Percentiles rank a stretch among this genome's conserved stretches.
phyloP scores from a whole-genome alignment of 2,113 vertebrate genomes.

The Tricholaema leucomelas region DNA sequence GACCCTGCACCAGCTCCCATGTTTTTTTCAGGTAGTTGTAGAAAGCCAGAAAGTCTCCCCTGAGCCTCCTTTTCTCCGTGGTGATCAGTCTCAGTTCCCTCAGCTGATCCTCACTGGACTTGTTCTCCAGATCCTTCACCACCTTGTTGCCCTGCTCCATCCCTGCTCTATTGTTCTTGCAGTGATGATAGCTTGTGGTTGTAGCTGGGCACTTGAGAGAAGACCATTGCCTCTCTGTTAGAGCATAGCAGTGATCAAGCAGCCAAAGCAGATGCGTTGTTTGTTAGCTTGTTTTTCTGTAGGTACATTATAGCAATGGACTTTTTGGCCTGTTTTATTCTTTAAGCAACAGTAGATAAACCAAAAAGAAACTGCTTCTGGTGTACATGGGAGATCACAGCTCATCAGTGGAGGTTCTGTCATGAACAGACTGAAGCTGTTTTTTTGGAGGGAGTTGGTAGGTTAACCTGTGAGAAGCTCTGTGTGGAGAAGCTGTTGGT shows the following conservation, averaged over 20 bases:
- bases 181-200: too few species aligned
- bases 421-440: background rate
- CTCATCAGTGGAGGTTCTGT: background rate
- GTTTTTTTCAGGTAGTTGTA: too few species aligned
- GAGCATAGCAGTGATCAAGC: background rate
- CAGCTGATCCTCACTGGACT: too few species aligned
- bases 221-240: background rate
- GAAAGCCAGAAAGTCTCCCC: too few species aligned
- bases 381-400: background rate
- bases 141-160: too few species aligned
- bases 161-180: too few species aligned
- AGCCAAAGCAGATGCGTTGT: background rate
- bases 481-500: background rate
- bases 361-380: background rate
- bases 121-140: too few species aligned
- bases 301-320: fast-evolving
- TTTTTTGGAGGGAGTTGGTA: background rate
- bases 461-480: background rate
- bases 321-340: background rate
- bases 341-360: background rate
- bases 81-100: too few species aligned
- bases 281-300: background rate
- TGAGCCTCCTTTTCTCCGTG: too few species aligned
- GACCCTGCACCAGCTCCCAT: too few species aligned
- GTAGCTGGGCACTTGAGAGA: background rate